Evolutionary conservation across 2,888 invertebrate genomes (phyloP).

Genomic region (Chymomyza fuscimana): DNA sequence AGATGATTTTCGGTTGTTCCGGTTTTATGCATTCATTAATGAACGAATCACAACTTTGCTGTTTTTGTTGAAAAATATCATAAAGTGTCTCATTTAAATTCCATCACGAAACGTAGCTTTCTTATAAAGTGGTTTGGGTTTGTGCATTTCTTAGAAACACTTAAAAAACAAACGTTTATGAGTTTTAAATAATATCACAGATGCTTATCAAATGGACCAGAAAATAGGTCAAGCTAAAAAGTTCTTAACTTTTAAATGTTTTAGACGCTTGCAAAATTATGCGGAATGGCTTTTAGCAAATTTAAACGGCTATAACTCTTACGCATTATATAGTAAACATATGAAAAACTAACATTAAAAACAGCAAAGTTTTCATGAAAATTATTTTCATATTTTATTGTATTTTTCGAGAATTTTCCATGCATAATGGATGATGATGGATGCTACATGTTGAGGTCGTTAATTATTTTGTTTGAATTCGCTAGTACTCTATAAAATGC

Average conservation of each 20-base stretch:
- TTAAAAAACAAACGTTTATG: too few relatives aligned
- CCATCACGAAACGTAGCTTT: too few relatives aligned
- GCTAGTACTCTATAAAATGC: background rate
- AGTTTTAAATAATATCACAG: too few relatives aligned
- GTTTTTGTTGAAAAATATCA: too few relatives aligned
- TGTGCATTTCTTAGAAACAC: too few relatives aligned
- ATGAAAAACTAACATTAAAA: background rate
- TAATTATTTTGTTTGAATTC: background rate
- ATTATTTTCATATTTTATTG: background rate
- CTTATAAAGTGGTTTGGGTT: too few relatives aligned
- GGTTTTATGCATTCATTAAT: too few relatives aligned
- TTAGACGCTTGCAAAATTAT: background rate
- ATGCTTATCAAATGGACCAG: too few relatives aligned
- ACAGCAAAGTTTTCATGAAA: background rate
- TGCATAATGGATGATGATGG: too few relatives aligned
- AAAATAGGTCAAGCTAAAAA: background rate
- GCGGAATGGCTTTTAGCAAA: background rate
- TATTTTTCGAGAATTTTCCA: background rate
- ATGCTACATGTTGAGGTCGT: background rate
- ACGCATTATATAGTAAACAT: background rate
- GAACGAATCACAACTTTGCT: too few relatives aligned
- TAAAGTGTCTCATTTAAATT: too few relatives aligned
- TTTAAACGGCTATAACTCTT: background rate
- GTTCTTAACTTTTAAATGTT: background rate
- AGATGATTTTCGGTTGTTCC: too few relatives aligned